Evolutionary conservation across 2,888 invertebrate genomes (phyloP).

Genomic region (Ferdinandea cuprea): DNA sequence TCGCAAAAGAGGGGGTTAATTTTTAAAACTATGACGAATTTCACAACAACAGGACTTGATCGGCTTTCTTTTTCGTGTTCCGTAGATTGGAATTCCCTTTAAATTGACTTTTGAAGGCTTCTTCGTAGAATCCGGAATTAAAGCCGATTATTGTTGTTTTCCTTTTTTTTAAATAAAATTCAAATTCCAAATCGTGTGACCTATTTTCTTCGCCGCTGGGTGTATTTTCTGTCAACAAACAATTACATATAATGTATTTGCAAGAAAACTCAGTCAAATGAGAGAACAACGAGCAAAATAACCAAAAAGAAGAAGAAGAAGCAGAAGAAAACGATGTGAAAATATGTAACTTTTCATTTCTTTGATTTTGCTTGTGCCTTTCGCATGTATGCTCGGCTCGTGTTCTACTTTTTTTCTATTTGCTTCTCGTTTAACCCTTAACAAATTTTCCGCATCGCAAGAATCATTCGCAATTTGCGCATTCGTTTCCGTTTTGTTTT

Average conservation of each 20-base stretch:
- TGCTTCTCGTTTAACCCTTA: constrained; percentile 63
- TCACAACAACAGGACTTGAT: no score
- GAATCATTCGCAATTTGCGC: constrained; percentile 53
- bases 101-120: no score
- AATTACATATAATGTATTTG: constrained; percentile 6
- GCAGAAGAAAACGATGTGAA: constrained; percentile 54
- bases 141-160: no score
- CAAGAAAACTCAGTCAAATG: constrained; percentile 14
- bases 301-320: constrained; percentile 4
- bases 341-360: constrained; percentile 69
- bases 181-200: neutral
- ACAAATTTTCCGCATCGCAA: constrained; percentile 57
- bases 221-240: constrained; percentile 3
- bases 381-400: constrained; percentile 12
- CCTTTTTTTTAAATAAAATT: neutral
- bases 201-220: neutral
- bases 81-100: no score
- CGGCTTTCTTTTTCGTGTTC: no score
- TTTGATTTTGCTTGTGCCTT: constrained; percentile 29
- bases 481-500: constrained; percentile 10
- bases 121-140: no score
- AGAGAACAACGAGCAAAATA: neutral
- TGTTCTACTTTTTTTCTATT: constrained; percentile 38
- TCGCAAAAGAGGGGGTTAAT: no score
- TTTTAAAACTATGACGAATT: no score